phyloP scores from a whole-genome alignment of 2,113 vertebrate genomes.

The Climacteris rufus region DNA sequence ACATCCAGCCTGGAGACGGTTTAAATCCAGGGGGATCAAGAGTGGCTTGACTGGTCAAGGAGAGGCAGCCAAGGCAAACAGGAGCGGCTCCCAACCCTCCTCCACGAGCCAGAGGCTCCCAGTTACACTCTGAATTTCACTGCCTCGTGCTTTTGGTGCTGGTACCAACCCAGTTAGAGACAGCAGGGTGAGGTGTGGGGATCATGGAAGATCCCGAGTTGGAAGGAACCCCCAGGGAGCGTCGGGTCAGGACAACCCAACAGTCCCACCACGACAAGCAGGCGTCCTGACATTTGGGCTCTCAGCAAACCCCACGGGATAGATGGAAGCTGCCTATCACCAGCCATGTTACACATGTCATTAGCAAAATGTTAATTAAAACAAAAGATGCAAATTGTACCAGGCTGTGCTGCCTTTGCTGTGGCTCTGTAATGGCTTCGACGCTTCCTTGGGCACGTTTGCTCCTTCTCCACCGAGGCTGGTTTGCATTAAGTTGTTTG shows the following conservation, averaged over 20 bases:
- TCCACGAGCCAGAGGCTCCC: neutral
- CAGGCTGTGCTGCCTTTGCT: neutral
- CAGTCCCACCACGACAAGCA: neutral
- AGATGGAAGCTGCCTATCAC: neutral
- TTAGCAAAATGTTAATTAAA: neutral
- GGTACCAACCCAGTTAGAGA: neutral
- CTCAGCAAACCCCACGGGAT: rapidly evolving
- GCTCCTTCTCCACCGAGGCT: neutral
- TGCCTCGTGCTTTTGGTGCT: neutral
- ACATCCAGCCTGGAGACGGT: neutral
- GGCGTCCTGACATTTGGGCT: neutral
- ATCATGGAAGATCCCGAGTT: neutral
- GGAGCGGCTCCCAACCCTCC: neutral
- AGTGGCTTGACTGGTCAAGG: neutral
- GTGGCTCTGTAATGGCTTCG: neutral
- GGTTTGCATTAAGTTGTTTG: slow-evolving; percentile 53
- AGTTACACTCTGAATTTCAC: rapidly evolving
- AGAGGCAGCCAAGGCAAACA: neutral
- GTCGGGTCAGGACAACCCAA: rapidly evolving
- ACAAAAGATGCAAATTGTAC: neutral
- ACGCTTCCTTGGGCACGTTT: slow-evolving; percentile 37
- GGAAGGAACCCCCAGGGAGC: neutral
- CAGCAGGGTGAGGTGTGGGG: neutral
- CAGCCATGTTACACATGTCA: neutral
- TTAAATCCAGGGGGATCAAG: neutral